Percentiles rank a stretch among this genome's conserved stretches.
Conservation (phyloP, 2,113 vertebrate genomes). For the Clarias gariepinus region DNA sequence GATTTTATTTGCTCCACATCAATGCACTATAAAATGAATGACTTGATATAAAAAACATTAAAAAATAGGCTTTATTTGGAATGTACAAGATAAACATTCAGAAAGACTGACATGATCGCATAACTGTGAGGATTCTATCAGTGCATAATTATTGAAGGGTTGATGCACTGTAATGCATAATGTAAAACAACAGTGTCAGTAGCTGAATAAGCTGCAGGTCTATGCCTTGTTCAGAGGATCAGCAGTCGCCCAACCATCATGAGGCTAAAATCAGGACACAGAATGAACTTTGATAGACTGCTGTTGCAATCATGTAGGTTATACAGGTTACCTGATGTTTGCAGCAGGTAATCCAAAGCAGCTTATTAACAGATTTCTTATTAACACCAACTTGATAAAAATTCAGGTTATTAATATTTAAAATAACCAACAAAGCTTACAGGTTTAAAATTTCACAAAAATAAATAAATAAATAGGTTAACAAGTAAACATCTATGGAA, state of each 20-base stretch:
- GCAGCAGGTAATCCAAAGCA: not conserved
- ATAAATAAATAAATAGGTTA: too few species aligned
- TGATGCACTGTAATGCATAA: not conserved
- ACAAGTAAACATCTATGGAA: not conserved
- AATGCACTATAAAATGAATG: not conserved
- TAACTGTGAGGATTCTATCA: not conserved
- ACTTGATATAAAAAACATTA: not conserved
- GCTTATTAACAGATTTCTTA: not conserved
- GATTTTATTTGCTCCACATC: not conserved
- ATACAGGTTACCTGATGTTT: not conserved
- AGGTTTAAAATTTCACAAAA: not conserved
- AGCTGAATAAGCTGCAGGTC: not conserved
- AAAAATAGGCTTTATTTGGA: constrained; percentile 41
- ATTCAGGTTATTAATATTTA: not conserved
- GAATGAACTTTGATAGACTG: constrained; percentile 14
- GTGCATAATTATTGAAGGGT: not conserved
- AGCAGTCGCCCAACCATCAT: constrained; percentile 87
- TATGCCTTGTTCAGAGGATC: constrained; percentile 56
- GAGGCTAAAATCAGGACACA: constrained; percentile 74
- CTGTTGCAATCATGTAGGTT: not conserved
- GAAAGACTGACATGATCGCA: not conserved
- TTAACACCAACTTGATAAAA: not conserved
- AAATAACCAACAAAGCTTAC: not conserved
- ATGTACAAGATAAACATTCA: constrained; percentile 25
- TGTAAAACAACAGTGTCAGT: not conserved